Evolutionary conservation across 2,797 vertebrate species (phyloP), one percentile per base, ranked within the genome.

Genomic region (Mycteria americana): DNA sequence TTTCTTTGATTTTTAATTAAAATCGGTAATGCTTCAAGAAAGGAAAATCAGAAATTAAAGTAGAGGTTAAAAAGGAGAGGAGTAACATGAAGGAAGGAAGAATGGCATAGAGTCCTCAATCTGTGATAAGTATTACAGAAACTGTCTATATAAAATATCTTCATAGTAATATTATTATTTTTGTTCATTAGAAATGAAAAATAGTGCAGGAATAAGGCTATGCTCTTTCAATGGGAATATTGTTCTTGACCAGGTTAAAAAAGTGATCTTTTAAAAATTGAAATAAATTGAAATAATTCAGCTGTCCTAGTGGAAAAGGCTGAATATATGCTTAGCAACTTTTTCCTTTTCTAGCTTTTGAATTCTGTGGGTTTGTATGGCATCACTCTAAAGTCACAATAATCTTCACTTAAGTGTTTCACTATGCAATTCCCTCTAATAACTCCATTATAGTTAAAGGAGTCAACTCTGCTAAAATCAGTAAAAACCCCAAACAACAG

Each of bases 1-100:
- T 67, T 94, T 87, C 60, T 90, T 63, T 72, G 16, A 21, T 72
- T 94, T 94, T 81, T 72, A 31, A 45, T 94, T 92, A 88, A 70
- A 80, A 75, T 39, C 23, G 28, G 22, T 74, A 53, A 45, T 68
- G 10, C 30, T 21, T 93, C 16, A 75, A 82, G 60, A 70, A 93
- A 88, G 16, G 11, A 67, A 83, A 80, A 59, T 57, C 13, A 78
- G 54, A 75, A 85, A 72, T 84, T 75, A 28, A 77, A 70, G 25
- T 17, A 39, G 46, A 81, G 28, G 10, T 31, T 81, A 18, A 78
- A 75, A 78, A 56, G 28, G 31, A 83, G 12, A 30, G 19, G 23
- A 85, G 16, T 81, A 53, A 50, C 27, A 22, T 39, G 37, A 81
- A 68, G 30, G 10, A 75, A 84, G 9, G 11, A 56, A 75, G 87